phyloP scores from a whole-genome alignment of 2,888 invertebrate species.

The Stenoptilia bipunctidactyla region DNA sequence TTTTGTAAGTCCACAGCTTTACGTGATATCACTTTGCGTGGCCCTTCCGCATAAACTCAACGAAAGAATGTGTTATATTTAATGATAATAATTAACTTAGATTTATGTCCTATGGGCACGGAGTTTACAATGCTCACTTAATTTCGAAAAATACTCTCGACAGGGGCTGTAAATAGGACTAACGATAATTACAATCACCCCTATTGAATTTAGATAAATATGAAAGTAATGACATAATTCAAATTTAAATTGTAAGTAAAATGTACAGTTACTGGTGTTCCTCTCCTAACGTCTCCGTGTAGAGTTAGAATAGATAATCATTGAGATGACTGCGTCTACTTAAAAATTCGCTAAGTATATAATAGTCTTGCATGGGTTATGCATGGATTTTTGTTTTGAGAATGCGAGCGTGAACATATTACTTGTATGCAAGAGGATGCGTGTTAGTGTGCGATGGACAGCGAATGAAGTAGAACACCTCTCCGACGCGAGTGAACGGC shows the following conservation, averaged over 20 bases:
- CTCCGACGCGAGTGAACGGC: constrained; percentile 5
- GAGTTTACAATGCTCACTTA: constrained; percentile 60
- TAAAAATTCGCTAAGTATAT: constrained; percentile 35
- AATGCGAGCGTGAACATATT: constrained; percentile 1
- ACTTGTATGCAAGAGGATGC: constrained; percentile 12
- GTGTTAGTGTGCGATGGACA: constrained; percentile 14
- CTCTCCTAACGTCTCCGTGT: constrained; percentile 63
- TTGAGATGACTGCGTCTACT: constrained; percentile 41
- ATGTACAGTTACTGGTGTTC: constrained; percentile 68
- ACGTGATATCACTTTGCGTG: constrained; percentile 59
- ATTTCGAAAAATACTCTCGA: constrained; percentile 33
- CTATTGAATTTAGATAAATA: constrained; percentile 41
- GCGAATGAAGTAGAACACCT: constrained; percentile 9
- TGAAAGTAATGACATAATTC: constrained; percentile 37
- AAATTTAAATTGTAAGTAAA: constrained; percentile 44
- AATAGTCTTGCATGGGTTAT: constrained; percentile 35
- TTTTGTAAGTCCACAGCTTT: constrained; percentile 69
- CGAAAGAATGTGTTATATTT: constrained; percentile 54
- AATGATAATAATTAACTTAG: constrained; percentile 44
- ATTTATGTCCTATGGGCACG: constrained; percentile 41
- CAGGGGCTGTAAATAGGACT: constrained; percentile 57
- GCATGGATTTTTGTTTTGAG: neutral
- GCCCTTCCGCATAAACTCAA: constrained; percentile 55
- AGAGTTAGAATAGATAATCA: constrained; percentile 46
- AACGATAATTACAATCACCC: constrained; percentile 35